Evolutionary conservation across 2,888 invertebrate species (phyloP).

Genomic region (Heliconius charithonia): DNA sequence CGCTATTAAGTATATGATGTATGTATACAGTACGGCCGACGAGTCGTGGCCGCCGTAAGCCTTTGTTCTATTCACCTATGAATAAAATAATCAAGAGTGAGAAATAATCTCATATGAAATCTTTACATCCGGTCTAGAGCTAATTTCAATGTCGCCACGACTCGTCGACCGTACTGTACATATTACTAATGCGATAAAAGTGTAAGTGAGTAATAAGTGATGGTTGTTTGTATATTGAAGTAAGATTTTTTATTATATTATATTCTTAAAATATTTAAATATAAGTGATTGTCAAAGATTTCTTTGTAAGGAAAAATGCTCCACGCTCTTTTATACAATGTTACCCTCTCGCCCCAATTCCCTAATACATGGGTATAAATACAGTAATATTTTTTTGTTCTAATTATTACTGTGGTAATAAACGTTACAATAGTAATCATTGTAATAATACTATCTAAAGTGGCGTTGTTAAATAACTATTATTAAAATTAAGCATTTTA

Average conservation of each 20-base stretch:
- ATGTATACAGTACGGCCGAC: not conserved
- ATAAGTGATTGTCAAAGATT: not conserved
- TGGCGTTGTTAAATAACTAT: too few relatives aligned
- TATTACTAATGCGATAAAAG: too few relatives aligned
- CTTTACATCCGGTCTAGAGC: too few relatives aligned
- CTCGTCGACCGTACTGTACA: too few relatives aligned
- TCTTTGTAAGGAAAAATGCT: not conserved
- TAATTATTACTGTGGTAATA: not conserved
- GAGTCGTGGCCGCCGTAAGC: not conserved
- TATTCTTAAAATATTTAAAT: too few relatives aligned
- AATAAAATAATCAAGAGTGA: not conserved
- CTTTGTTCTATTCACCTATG: not conserved
- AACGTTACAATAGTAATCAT: not conserved
- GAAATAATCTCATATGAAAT: too few relatives aligned
- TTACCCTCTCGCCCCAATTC: not conserved
- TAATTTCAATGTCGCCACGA: too few relatives aligned
- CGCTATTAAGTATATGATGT: not conserved
- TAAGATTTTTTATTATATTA: too few relatives aligned
- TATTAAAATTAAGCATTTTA: too few relatives aligned
- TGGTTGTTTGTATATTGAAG: too few relatives aligned
- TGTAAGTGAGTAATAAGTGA: too few relatives aligned
- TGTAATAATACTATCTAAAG: not conserved
- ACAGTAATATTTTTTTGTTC: not conserved
- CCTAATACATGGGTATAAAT: not conserved
- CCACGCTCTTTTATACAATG: not conserved